Evolutionary conservation across 2,888 invertebrate genomes (phyloP), one percentile per base, ranked within the genome.

Genomic region (Lithophane leautieri): DNA sequence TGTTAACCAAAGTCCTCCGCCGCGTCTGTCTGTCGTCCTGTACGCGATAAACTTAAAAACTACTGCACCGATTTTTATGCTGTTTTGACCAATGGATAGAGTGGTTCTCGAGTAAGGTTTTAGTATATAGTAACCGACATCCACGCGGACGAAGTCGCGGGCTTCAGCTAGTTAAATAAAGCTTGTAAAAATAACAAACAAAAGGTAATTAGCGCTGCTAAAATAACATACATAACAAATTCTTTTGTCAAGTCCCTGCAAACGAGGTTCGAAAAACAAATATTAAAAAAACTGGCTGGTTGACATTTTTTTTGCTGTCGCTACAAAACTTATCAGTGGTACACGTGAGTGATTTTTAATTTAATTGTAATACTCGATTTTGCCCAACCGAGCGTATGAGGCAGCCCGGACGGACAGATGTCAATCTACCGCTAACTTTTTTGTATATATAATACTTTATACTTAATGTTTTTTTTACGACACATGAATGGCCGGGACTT

Each of bases 301-400:
- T 83, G 81, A 60, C 76, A 71, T 50, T 84, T 89, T 89, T 89
- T 92, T 79, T 94, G 92, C 87, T 81, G 86, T 89, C 95, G 75
- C 84, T 95, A 93, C 94, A 82, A 81, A 81, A 84, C 78, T 82
- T 90, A 91, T 92, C 93, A 92, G 93, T 94, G 91, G 93, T 91
- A 80, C 86, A 86, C 91, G 90, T 95, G 95, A 96, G 90, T 96
- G 96, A 94, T 95, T 96, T 95, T 95, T 94, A 96, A 96, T 96
- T 95, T 96, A 96, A 96, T 96, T 96, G 95, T 96, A 94, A 95
- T 96, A 96, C 96, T 91, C 94, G 96, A 95, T 95, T 95, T 95
- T 93, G 95, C 91, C 87, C 95, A 94, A 92, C 94, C 91, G 91
- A 94, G 90, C 95, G 93, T 92, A 91, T 90, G 92, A 91, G 90